Base-by-base conservation (phyloP, 1,140 invertebrate species). In the Trichonephila clavata region DNA sequence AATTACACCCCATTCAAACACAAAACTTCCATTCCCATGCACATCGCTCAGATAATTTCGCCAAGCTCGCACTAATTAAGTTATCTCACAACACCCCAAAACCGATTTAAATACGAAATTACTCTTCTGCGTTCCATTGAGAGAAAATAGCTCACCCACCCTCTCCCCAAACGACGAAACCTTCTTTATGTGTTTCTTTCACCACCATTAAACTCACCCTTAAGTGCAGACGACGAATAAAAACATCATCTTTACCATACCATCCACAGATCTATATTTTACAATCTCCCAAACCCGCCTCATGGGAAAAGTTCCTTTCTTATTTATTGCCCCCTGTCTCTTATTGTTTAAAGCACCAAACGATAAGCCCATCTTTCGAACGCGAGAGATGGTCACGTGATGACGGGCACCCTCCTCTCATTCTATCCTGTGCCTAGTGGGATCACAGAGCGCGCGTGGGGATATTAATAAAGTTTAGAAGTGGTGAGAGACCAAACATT, bases 391-490 rank as follows among this genome's bases (percentile, higher is more conserved):
- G 20, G 89, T 83, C 50, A 91, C 50, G 32, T 91, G 89, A 91
- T 60, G 60, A 63, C 50, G 59, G n/a, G 18, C 24, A 27, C 16
- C 24, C 18, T 60, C 20, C 84, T n/a, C 21, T 14, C 27, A 50
- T 50, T 50, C 21, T 50, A 50, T 5, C 50, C 6, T 50, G 18
- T 86, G 24, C 57, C 50, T 43, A 63, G 27, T 14, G 50, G 18
- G 24, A 77, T 59, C 89, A 24, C 57, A 32, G 14, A 91, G 21
- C 24, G 32, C 68, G n/a, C 71, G 80, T 39, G 80, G 43, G 27
- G 50, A 92, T 92, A 92, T 92, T 92, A 92, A 92, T 92, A 92
- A 92, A 92, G 90, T 92, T 92, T 77, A 92, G 90, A 92, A 92
- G 90, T 92, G 90, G 90, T 81, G 90, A 92, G 90, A 92, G 90